Conservation (phyloP, 2,888 invertebrate genomes). For the Heteropelma amictum region DNA sequence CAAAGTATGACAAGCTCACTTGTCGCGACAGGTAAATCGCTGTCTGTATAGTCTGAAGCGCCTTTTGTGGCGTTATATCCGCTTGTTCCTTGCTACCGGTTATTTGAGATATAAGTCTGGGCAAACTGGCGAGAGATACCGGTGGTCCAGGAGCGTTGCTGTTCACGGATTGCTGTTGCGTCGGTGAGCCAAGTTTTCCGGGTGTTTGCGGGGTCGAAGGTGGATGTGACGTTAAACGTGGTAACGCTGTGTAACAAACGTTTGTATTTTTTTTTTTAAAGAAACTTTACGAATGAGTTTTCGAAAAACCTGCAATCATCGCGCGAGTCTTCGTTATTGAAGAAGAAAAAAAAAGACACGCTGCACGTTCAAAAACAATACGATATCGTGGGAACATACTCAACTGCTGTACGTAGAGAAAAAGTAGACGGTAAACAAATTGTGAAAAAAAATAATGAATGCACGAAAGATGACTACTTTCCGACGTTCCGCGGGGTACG, state of each 20-base stretch:
- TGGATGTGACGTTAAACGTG: constrained; percentile 82
- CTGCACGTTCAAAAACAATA: too few species aligned
- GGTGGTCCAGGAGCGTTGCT: constrained; percentile 78
- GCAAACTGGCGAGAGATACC: constrained; percentile 78
- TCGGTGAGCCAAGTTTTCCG: constrained; percentile 72
- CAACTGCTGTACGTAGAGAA: too few species aligned
- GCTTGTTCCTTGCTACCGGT: constrained; percentile 78
- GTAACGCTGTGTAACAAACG: constrained; percentile 78
- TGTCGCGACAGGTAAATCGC: constrained; percentile 75
- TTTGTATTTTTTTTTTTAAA: not conserved
- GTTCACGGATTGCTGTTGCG: constrained; percentile 71
- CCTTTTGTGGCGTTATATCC: constrained; percentile 80
- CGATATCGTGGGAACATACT: too few species aligned
- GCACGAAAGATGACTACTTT: too few species aligned
- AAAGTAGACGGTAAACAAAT: too few species aligned
- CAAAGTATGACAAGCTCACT: constrained; percentile 61
- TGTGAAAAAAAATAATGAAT: too few species aligned
- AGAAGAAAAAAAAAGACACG: too few species aligned
- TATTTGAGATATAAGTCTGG: constrained; percentile 79
- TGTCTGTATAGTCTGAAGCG: constrained; percentile 80
- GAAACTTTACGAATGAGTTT: not conserved
- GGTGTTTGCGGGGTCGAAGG: constrained; percentile 73
- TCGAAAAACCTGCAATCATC: not conserved
- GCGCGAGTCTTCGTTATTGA: not conserved
- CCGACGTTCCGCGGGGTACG: too few species aligned